Evolutionary conservation across 2,888 invertebrate genomes (phyloP), one percentile per base, ranked within the genome.

Genomic region (Noctua comes): DNA sequence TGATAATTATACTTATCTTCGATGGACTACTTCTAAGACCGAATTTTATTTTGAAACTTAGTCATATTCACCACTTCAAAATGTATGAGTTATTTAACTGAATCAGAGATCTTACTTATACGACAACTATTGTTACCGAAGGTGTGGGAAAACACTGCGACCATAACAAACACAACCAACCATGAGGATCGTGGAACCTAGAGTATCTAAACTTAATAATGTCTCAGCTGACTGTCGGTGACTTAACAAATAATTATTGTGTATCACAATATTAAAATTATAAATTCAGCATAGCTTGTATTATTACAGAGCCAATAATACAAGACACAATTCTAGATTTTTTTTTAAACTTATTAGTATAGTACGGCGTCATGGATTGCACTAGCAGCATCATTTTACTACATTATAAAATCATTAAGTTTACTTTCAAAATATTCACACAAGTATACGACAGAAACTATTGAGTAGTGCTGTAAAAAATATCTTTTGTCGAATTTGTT

Each of bases 331-430:
- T 54, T 54, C 24, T 21, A 21, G 51, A 54, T 8, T 24, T 54
- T n/a, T n/a, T 10, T 54, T 54, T 0, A 24, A 79, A 21, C 86
- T 77, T 36, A 86, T 83, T 21, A 21, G 8, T 31, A 62, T 18
- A 11, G 31, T 62, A 62, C 6, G 18, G 62, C 27, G 62, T n/a
- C 54, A n/a, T 24, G 54, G 24, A 54, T 24, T 54, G 4, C 11
- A 24, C 24, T 54, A 54, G 4, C 11, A 24, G 54, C 54, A 11
- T 54, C 4, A 54, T 54, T 54, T 24, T n/a, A n/a, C n/a, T n/a
- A 57, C 21, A 64, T 24, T 21, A 4, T 36, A 64, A 13, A 57
- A 13, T 57, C 57, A 27, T 16, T 64, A 10, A 64, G 11, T 36
- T 64, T 21, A 24, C 64, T 64, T 24, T 10, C 10, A 62, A 64